These are phyloP conservation scores for Protosalanx chinensis DNA, from an alignment of 2,797 vertebrate genomes.

Conservation along the genomic window DNA sequence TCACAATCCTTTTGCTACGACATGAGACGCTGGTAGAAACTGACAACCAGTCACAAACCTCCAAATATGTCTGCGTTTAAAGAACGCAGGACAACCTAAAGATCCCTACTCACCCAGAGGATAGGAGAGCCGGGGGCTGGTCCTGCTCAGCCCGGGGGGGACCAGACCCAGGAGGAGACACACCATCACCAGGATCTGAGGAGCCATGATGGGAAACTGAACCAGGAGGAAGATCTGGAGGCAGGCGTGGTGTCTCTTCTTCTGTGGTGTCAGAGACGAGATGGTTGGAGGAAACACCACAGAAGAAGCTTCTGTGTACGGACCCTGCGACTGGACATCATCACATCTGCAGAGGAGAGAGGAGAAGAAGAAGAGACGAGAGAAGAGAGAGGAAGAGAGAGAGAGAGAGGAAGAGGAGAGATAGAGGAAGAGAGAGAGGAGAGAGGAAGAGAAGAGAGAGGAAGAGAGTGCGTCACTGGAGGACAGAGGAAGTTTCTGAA, in stretches of 20 bases:
- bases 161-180: slow-evolving; percentile 46
- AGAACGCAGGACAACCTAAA: background rate
- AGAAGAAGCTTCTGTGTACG: slow-evolving; percentile 43
- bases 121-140: slow-evolving; percentile 68
- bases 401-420: background rate
- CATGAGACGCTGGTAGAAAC: too few relatives aligned
- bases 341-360: slow-evolving; percentile 44
- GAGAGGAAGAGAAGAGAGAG: too few relatives aligned
- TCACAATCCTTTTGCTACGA: too few relatives aligned
- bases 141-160: slow-evolving; percentile 26
- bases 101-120: slow-evolving; percentile 56
- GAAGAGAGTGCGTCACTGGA: background rate
- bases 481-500: too few relatives aligned
- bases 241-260: slow-evolving; percentile 5
- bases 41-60: background rate
- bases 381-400: slow-evolving; percentile 9
- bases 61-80: background rate
- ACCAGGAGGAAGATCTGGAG: background rate
- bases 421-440: background rate
- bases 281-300: slow-evolving; percentile 4
- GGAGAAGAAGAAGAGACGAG: background rate
- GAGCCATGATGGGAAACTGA: slow-evolving; percentile 42
- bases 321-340: slow-evolving; percentile 42
- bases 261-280: slow-evolving; percentile 22
- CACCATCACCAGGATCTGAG: slow-evolving; percentile 33